These are phyloP conservation scores for Bujurquina vittata DNA, from an alignment of 2,113 vertebrate genomes.

Conservation along the genomic window DNA sequence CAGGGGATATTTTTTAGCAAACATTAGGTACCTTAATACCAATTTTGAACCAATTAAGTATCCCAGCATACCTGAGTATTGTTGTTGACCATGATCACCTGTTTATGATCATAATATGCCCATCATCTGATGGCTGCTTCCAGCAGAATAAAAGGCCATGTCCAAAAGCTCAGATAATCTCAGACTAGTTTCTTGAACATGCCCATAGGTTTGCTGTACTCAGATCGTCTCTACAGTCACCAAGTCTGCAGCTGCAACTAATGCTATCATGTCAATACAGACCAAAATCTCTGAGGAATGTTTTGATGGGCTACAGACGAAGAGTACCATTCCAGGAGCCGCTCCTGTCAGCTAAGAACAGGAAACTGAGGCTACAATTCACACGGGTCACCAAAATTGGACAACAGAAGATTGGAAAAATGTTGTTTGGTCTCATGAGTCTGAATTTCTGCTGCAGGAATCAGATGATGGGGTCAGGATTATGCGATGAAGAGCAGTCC, in stretches of 20 bases:
- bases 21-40: background rate
- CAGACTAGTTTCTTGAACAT: background rate
- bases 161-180: constrained; percentile 2
- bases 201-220: background rate
- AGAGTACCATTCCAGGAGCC: background rate
- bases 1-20: background rate
- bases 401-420: background rate
- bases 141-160: background rate
- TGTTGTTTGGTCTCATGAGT: background rate
- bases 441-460: background rate
- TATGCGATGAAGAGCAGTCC: background rate
- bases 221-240: background rate
- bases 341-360: background rate
- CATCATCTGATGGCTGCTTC: background rate
- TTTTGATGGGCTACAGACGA: background rate
- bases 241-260: background rate
- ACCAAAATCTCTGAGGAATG: background rate
- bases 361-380: background rate
- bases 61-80: background rate
- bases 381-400: background rate
- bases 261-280: background rate
- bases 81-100: background rate
- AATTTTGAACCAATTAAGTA: background rate
- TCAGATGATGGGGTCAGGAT: background rate
- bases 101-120: background rate